A percentile compares a stretch with the other conserved stretches of the same genome.
Evolutionary conservation across 1,140 invertebrate genomes (phyloP).

Genomic region (Centruroides vittatus): DNA sequence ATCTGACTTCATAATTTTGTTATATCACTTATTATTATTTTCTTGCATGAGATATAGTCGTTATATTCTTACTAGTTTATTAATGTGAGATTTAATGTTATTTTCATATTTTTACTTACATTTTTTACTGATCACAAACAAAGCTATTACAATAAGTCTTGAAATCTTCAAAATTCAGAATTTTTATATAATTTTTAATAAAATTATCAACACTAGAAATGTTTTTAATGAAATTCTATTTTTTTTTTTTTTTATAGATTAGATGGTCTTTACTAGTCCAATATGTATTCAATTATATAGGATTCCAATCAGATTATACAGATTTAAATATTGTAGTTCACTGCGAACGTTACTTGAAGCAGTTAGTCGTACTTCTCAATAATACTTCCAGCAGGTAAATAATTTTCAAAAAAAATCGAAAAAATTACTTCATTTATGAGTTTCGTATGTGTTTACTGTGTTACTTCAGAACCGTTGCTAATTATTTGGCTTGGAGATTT

Average conservation of each 20-base stretch:
- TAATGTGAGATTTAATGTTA: no score
- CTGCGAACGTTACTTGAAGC: conserved; percentile 34
- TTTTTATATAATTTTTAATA: no score
- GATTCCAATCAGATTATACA: conserved; percentile 21
- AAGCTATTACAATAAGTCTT: no score
- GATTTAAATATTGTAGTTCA: conserved; percentile 34
- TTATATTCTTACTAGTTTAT: no score
- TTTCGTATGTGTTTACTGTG: not conserved
- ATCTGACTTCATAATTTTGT: no score
- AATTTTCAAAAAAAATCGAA: not conserved
- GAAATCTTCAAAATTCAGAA: no score
- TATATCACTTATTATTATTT: no score
- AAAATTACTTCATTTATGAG: not conserved
- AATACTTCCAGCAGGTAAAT: conserved; percentile 25
- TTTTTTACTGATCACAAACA: no score
- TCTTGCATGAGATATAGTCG: no score
- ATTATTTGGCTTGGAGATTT: conserved; percentile 41
- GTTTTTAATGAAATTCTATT: not conserved
- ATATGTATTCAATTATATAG: conserved; percentile 24
- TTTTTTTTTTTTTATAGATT: conserved; percentile 24
- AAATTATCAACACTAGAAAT: no score
- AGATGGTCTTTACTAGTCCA: conserved; percentile 32
- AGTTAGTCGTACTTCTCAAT: conserved; percentile 29
- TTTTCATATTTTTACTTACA: no score
- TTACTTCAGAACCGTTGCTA: conserved; percentile 32